Conservation (phyloP, 2,113 vertebrate genomes). For the Campylomormyrus numenius region DNA sequence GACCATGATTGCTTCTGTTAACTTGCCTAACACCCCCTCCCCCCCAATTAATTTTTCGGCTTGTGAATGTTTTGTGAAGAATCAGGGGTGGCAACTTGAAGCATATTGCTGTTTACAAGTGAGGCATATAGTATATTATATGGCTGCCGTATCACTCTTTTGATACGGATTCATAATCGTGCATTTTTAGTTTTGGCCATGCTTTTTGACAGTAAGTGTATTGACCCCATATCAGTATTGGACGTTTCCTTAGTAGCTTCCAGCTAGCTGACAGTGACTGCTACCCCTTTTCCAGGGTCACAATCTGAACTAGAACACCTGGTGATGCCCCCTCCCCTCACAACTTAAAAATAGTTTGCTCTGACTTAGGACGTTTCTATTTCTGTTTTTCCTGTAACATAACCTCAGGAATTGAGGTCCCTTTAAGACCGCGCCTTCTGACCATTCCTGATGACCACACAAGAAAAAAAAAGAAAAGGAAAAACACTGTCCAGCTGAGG, state of each 20-base stretch:
- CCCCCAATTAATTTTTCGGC: not conserved
- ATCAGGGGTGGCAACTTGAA: not conserved
- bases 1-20: not conserved
- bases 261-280: not conserved
- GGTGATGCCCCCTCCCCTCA: not conserved
- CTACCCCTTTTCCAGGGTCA: not conserved
- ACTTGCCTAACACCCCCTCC: too few relatives aligned
- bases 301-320: not conserved
- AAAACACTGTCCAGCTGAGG: not conserved
- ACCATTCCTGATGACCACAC: not conserved
- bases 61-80: not conserved
- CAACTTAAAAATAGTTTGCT: not conserved
- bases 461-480: not conserved
- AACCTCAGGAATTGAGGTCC: not conserved
- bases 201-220: not conserved
- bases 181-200: not conserved
- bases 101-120: not conserved
- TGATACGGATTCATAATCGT: not conserved
- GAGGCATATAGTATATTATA: too few relatives aligned
- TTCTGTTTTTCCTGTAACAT: constrained; percentile 15
- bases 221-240: not conserved
- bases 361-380: not conserved
- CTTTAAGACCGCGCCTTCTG: not conserved
- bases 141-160: not conserved
- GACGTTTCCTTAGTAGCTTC: not conserved